These are phyloP conservation scores for Pelmatolapia mariae DNA, from an alignment of 2,113 vertebrate genomes.

Conservation along the genomic window DNA sequence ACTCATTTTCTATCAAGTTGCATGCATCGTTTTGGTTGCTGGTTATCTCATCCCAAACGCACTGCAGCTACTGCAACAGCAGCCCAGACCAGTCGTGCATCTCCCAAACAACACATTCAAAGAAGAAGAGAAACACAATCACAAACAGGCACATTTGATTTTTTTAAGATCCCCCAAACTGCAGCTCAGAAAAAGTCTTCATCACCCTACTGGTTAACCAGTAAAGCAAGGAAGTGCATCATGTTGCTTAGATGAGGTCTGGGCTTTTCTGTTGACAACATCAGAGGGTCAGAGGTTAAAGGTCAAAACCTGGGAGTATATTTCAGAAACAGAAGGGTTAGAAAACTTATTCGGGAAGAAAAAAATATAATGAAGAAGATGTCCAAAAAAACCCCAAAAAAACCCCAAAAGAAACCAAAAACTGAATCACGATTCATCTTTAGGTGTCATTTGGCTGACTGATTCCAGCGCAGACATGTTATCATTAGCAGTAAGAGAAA, in stretches of 20 bases:
- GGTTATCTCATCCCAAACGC: constrained; percentile 2
- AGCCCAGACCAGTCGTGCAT: constrained; percentile 30
- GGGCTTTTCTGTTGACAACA: constrained; percentile 50
- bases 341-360: neutral
- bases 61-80: constrained; percentile 24
- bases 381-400: neutral
- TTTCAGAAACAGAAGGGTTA: constrained; percentile 29
- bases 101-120: neutral
- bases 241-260: constrained; percentile 19
- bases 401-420: too few species aligned
- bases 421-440: neutral
- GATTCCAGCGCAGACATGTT: neutral
- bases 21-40: constrained; percentile 36
- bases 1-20: neutral
- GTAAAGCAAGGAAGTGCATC: neutral
- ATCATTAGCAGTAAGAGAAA: neutral
- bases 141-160: neutral
- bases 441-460: neutral
- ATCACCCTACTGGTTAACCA: neutral
- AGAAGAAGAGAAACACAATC: neutral
- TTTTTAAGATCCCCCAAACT: neutral
- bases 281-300: constrained; percentile 12
- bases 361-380: neutral
- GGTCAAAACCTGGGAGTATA: constrained; percentile 12
- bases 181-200: neutral